Percentiles rank a stretch among this genome's conserved stretches.
phyloP scores from a whole-genome alignment of 2,113 vertebrate genomes.

The Cariama cristata region DNA sequence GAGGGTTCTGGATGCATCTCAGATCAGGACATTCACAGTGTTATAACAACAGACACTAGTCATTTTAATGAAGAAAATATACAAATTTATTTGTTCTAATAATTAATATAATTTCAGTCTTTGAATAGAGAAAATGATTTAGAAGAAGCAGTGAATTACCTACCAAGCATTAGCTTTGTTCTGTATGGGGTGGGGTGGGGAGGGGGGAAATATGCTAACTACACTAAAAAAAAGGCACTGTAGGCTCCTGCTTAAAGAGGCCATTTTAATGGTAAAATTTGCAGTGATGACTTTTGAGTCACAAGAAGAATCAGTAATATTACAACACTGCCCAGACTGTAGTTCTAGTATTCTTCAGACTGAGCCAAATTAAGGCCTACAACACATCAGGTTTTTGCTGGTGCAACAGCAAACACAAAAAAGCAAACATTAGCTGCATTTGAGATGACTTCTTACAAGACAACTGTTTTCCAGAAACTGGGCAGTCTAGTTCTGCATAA shows the following conservation, averaged over 20 bases:
- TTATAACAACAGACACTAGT: background rate
- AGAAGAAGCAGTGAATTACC: background rate
- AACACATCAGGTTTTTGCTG: background rate
- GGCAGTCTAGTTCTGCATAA: background rate
- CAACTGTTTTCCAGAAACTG: background rate
- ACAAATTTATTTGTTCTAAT: background rate
- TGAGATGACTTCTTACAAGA: background rate
- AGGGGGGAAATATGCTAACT: background rate
- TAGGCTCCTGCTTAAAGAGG: background rate
- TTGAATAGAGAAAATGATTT: background rate
- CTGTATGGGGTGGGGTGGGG: too few species aligned
- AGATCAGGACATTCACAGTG: background rate
- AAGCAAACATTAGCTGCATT: background rate
- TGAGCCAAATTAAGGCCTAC: background rate
- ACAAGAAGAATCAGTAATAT: background rate
- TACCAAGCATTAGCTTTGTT: background rate
- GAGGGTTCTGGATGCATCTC: background rate
- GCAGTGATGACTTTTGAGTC: background rate
- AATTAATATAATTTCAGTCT: background rate
- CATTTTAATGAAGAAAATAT: background rate
- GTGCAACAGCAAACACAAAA: background rate
- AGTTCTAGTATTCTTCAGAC: background rate
- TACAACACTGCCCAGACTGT: background rate
- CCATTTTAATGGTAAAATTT: background rate
- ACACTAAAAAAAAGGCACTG: background rate